phyloP scores from a whole-genome alignment of 2,797 vertebrate species.

The Catharus ustulatus region DNA sequence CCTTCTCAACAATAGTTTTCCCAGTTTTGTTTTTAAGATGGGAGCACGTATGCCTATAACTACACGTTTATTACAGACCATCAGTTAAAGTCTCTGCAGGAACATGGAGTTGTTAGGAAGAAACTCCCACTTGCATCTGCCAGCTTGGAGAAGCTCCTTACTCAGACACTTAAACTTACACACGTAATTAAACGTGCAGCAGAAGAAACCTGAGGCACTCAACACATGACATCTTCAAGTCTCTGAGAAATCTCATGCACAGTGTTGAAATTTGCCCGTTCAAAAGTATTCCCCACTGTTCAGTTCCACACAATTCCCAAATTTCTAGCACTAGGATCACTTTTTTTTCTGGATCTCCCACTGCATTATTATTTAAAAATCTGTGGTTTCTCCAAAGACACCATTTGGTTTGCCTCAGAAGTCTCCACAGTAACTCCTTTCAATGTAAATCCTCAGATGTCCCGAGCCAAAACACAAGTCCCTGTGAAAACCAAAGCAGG shows the following conservation, averaged over 20 bases:
- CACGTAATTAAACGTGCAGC: background rate
- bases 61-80: slow-evolving; percentile 33
- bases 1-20: slow-evolving; percentile 57
- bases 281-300: background rate
- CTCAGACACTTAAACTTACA: background rate
- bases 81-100: slow-evolving; percentile 10
- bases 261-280: background rate
- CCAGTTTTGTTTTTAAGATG: slow-evolving; percentile 20
- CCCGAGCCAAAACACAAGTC: background rate
- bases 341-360: background rate
- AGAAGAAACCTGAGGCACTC: background rate
- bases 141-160: slow-evolving; percentile 42
- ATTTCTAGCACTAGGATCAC: background rate
- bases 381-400: slow-evolving; percentile 11
- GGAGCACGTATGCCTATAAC: slow-evolving; percentile 31
- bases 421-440: background rate
- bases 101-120: slow-evolving; percentile 37
- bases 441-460: background rate
- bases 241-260: background rate
- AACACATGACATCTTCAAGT: background rate
- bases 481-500: background rate
- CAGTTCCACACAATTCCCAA: background rate
- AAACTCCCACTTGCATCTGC: slow-evolving; percentile 61
- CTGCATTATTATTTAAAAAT: background rate
- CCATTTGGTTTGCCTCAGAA: background rate